A percentile compares a stretch with the other conserved stretches of the same genome.
Evolutionary conservation across 1,140 invertebrate genomes (phyloP).

Genomic region (Aphelinus certus): DNA sequence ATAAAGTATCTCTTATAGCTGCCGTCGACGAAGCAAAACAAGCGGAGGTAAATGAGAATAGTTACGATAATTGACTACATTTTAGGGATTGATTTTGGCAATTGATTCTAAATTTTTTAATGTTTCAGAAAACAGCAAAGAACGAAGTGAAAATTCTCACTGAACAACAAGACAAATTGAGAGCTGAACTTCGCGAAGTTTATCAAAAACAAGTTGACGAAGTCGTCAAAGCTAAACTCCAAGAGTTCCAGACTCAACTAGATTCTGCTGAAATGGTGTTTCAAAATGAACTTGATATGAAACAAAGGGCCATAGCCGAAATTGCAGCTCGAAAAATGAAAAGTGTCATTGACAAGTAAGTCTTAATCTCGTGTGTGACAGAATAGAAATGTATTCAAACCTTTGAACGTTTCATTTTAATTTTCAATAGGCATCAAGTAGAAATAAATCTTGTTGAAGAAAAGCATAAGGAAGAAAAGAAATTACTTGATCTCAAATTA

Average conservation of each 20-base stretch:
- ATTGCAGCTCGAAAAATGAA: slow-evolving; percentile 76
- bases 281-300: slow-evolving; percentile 72
- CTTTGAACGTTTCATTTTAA: too few species aligned
- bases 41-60: slow-evolving; percentile 60
- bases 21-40: slow-evolving; percentile 64
- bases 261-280: slow-evolving; percentile 74
- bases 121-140: slow-evolving; percentile 65
- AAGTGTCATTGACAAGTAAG: slow-evolving; percentile 77
- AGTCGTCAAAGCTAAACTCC: slow-evolving; percentile 77
- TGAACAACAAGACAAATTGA: slow-evolving; percentile 72
- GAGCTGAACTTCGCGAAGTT: slow-evolving; percentile 74
- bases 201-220: slow-evolving; percentile 84
- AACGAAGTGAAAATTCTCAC: slow-evolving; percentile 67
- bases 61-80: too few species aligned
- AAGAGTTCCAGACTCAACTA: slow-evolving; percentile 80
- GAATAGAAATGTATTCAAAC: too few species aligned
- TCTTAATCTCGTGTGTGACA: slow-evolving; percentile 37
- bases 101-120: not conserved
- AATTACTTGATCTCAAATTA: slow-evolving; percentile 73
- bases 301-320: slow-evolving; percentile 74
- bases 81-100: too few species aligned
- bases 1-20: slow-evolving; percentile 63
- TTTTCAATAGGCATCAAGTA: slow-evolving; percentile 71
- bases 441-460: slow-evolving; percentile 80
- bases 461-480: slow-evolving; percentile 79